Conservation (phyloP, 2,797 vertebrate species). For the Acestrorhynchus altus region DNA sequence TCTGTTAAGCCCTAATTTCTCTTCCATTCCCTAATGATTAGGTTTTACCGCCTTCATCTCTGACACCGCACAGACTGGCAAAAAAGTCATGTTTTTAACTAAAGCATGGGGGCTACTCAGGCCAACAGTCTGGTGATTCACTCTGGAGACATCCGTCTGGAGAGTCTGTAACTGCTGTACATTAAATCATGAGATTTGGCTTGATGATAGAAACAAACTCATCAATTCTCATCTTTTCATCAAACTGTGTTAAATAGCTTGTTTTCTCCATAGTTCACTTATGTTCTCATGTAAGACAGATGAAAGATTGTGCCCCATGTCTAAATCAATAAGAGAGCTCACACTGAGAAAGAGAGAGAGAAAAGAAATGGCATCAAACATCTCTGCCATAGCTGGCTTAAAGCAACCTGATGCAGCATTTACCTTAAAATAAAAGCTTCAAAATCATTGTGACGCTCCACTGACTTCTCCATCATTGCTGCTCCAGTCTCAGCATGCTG, state of each 20-base stretch:
- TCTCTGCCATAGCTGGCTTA: background rate
- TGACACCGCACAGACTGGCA: background rate
- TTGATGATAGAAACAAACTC: background rate
- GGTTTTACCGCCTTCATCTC: background rate
- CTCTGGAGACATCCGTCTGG: background rate
- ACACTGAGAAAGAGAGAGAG: background rate
- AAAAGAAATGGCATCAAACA: background rate
- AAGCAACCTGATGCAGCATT: too few species aligned
- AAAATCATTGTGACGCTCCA: too few species aligned
- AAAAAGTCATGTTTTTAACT: conserved; percentile 10
- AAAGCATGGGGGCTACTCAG: background rate
- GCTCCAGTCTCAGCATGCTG: too few species aligned
- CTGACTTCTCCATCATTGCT: too few species aligned
- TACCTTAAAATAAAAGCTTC: too few species aligned
- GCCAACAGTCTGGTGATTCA: conserved; percentile 8
- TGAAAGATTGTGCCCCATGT: background rate
- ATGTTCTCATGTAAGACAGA: background rate
- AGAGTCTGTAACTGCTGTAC: background rate
- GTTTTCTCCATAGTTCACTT: background rate
- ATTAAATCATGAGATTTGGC: background rate
- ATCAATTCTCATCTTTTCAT: background rate
- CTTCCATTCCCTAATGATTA: background rate
- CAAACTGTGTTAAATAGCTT: background rate
- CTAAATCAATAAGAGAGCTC: background rate
- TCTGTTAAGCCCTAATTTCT: conserved; percentile 34